Percentiles rank a stretch among this genome's conserved stretches.
Conservation (phyloP, 2,888 invertebrate genomes). For the Cerceris ruficornis region DNA sequence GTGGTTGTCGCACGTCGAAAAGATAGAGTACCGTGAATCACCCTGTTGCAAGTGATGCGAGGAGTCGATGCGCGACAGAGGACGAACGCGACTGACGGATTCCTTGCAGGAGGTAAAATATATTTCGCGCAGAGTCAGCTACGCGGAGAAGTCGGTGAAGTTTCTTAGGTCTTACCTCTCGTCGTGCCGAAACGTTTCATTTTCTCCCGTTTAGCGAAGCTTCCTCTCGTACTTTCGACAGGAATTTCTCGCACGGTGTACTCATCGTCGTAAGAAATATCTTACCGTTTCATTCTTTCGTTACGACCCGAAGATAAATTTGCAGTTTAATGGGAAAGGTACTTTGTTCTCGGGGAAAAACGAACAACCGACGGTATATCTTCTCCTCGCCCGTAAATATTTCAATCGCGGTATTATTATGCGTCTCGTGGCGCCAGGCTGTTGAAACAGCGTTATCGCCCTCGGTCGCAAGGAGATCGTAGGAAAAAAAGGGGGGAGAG, state of each 20-base stretch:
- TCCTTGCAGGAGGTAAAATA: slow-evolving; percentile 45
- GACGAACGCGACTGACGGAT: slow-evolving; percentile 62
- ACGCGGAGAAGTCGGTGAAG: slow-evolving; percentile 50
- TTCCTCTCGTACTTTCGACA: too few species aligned
- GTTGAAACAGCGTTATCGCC: slow-evolving; percentile 38
- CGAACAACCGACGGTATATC: slow-evolving; percentile 3
- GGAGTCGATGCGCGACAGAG: slow-evolving; percentile 44
- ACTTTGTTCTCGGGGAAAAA: neutral
- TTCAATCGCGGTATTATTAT: slow-evolving; percentile 57
- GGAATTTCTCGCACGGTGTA: too few species aligned
- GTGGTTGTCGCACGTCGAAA: slow-evolving; percentile 33
- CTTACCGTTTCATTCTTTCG: too few species aligned
- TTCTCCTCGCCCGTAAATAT: slow-evolving; percentile 30
- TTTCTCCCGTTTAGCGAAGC: too few species aligned
- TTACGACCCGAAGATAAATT: too few species aligned
- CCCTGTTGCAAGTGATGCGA: slow-evolving; percentile 25
- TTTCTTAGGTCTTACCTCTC: too few species aligned
- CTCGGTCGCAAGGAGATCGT: slow-evolving; percentile 34
- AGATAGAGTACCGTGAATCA: slow-evolving; percentile 54
- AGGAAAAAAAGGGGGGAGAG: slow-evolving; percentile 34
- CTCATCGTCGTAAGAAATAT: too few species aligned
- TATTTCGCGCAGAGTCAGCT: slow-evolving; percentile 43
- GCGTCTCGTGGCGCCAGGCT: slow-evolving; percentile 60
- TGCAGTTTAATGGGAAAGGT: neutral
- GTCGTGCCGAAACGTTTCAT: too few species aligned